Base-by-base conservation (phyloP, 2,113 vertebrate species). In the Phainopepla nitens region DNA sequence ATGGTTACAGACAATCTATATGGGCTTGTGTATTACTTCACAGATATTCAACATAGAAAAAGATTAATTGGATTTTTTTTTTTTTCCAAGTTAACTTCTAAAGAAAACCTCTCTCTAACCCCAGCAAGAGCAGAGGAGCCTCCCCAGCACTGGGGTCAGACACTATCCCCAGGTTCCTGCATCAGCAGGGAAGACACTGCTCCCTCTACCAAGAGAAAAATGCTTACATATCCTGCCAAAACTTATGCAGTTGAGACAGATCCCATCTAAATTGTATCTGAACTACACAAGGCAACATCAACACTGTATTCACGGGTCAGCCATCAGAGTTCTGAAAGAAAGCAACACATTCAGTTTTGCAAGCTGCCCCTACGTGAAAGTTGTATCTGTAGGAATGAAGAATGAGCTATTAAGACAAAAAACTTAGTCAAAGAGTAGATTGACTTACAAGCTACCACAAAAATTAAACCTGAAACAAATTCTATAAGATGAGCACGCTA, bases 91-190 rank as follows among this genome's bases (percentile, higher is more conserved):
- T 49, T 71, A 47, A 29, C 8, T 15, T 35, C 4, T 33, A 54
- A 41, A 20, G 17, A 8, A 47, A 42, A 29, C 4, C 1, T 15
- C 3, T 7, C 21, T 53, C 4, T 56, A 28, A 16, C 4, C 4
- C 8, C n/a, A 20, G 25, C 7, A 56, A 41, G 17, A 44, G 41
- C 53, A 25, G 18, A 72, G 33, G 1, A 2, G 1, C 5, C 6
- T 60, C n/a, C 13, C 16, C 44, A 79, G 42, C 36, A 36, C 31
- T 3, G 6, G 18, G 13, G 3, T 49, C 54, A 41, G 16, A 33
- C 15, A 8, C 4, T 24, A 7, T 5, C 11, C 10, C 39, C 4
- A 18, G 19, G 17, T 54, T 36, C 44, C 5, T 1, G 47, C 41
- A n/a, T 8, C 31, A 24, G 31, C 6, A 10, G 17, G 35, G 44